A percentile compares a stretch with the other conserved stretches of the same genome.
These are phyloP conservation scores for Capromys pilorides DNA, from an alignment of 2,797 vertebrate species.

Conservation along the genomic window DNA sequence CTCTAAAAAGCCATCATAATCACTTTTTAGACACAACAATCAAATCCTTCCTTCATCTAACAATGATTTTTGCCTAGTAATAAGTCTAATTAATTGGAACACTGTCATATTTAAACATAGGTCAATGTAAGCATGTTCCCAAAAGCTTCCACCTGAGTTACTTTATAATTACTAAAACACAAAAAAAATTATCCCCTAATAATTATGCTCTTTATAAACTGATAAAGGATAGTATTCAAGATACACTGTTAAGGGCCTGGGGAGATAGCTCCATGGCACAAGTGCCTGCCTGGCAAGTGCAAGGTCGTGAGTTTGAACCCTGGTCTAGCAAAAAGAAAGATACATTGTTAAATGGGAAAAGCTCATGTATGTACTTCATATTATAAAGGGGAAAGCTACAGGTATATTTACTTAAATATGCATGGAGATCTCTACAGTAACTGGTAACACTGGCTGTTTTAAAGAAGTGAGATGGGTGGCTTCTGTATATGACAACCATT, in stretches of 20 bases:
- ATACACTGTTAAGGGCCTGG: neutral
- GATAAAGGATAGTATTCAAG: slow-evolving; percentile 51
- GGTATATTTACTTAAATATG: neutral
- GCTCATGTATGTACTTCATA: neutral
- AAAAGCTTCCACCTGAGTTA: slow-evolving; percentile 65
- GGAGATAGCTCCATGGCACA: too few species aligned
- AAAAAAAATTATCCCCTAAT: slow-evolving; percentile 35
- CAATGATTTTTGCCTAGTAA: slow-evolving; percentile 67
- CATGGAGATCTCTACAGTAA: slow-evolving; percentile 46
- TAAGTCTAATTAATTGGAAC: slow-evolving; percentile 67
- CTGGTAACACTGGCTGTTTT: neutral
- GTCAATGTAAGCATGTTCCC: slow-evolving; percentile 47
- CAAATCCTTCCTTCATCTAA: slow-evolving; percentile 62
- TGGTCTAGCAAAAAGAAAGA: neutral
- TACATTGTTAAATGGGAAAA: slow-evolving; percentile 35
- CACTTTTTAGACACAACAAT: slow-evolving; percentile 74
- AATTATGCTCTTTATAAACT: slow-evolving; percentile 28
- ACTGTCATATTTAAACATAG: slow-evolving; percentile 61
- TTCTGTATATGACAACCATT: neutral
- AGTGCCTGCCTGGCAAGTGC: too few species aligned
- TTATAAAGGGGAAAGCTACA: slow-evolving; percentile 36
- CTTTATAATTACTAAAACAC: slow-evolving; percentile 60
- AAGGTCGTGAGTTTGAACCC: too few species aligned
- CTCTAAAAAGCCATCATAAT: slow-evolving; percentile 71
- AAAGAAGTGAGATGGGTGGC: neutral